A percentile compares a stretch with the other conserved stretches of the same genome.
These are phyloP conservation scores for Vimba vimba DNA, from an alignment of 2,113 vertebrate genomes.

Conservation along the genomic window DNA sequence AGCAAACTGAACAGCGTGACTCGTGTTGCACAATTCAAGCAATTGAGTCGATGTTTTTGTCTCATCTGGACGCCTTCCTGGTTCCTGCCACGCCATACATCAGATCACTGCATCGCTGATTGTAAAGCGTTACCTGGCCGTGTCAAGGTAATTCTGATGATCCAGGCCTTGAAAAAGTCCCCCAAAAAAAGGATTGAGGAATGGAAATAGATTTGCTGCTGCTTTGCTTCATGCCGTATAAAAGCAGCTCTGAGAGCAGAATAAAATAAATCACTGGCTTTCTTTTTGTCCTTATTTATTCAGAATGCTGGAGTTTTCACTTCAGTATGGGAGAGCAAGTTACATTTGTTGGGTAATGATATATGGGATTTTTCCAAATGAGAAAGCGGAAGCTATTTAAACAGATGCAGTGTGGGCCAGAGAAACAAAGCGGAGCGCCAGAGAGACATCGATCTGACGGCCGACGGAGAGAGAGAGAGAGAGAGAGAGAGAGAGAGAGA, in stretches of 20 bases:
- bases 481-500: conserved; percentile 34
- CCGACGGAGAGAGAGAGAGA: conserved; percentile 58
- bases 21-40: conserved; percentile 17
- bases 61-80: conserved; percentile 11
- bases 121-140: conserved; percentile 45
- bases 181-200: conserved; percentile 45
- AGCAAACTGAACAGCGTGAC: conserved; percentile 3
- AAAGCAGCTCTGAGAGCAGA: conserved; percentile 52
- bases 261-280: conserved; percentile 55
- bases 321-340: conserved; percentile 57
- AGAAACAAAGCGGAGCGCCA: conserved; percentile 52
- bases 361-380: conserved; percentile 71
- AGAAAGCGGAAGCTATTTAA: conserved; percentile 69
- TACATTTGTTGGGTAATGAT: conserved; percentile 73
- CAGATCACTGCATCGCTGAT: conserved; percentile 42
- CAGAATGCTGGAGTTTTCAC: conserved; percentile 37
- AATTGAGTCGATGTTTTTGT: not conserved
- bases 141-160: conserved; percentile 43
- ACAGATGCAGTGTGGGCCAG: conserved; percentile 65
- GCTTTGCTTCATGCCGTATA: conserved; percentile 30
- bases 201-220: conserved; percentile 50
- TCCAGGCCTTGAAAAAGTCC: conserved; percentile 6
- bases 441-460: conserved; percentile 72
- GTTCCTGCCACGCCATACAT: conserved; percentile 25
- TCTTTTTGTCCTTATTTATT: conserved; percentile 39